Conservation (phyloP, 2,113 vertebrate genomes). For the Pandion haliaetus region DNA sequence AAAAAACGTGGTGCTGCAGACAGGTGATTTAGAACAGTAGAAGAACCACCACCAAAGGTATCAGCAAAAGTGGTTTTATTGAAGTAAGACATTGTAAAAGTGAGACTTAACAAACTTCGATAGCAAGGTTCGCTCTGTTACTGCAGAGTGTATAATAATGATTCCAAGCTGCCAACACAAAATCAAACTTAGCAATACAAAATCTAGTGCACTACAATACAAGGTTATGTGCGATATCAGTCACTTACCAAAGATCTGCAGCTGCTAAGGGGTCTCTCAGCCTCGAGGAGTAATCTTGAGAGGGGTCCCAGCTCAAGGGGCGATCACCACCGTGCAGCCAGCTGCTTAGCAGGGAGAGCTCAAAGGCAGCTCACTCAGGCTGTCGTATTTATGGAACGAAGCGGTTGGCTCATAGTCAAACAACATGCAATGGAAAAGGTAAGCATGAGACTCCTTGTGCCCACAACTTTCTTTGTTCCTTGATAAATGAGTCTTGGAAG, state of each 20-base stretch:
- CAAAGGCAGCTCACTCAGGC: background rate
- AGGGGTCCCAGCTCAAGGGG: background rate
- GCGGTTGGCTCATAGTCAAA: background rate
- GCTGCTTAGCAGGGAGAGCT: background rate
- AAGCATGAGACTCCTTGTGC: background rate
- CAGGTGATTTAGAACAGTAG: fast-evolving
- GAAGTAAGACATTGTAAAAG: background rate
- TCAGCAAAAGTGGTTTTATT: background rate
- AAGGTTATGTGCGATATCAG: fast-evolving
- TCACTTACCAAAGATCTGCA: background rate
- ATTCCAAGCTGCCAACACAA: background rate
- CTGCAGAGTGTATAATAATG: background rate
- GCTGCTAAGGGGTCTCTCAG: background rate
- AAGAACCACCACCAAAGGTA: background rate
- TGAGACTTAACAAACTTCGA: background rate
- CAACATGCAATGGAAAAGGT: background rate
- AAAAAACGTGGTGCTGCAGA: fast-evolving
- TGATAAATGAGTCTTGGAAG: background rate
- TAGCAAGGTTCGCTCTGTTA: background rate
- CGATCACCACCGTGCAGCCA: background rate
- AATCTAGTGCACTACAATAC: background rate
- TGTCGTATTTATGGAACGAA: background rate
- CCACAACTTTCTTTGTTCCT: background rate
- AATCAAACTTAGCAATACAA: background rate
- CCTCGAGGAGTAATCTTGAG: background rate